Conservation (phyloP, 1,140 invertebrate genomes). For the Elymnias hypermnestra region DNA sequence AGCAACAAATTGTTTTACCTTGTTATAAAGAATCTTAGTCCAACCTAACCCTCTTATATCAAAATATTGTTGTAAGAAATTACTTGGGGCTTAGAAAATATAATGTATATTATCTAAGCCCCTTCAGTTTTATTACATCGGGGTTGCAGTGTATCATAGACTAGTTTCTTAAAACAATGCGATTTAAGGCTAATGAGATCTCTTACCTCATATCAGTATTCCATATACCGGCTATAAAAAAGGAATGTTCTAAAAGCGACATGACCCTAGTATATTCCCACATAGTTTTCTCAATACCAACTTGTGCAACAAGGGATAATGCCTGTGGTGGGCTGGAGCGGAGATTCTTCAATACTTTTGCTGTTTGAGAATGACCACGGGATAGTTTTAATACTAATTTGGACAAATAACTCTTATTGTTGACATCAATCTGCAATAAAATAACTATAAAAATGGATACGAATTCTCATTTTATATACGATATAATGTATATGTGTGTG, state of each 20-base stretch:
- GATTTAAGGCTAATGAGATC: too few species aligned
- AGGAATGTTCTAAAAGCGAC: constrained; percentile 65
- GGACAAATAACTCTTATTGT: constrained; percentile 65
- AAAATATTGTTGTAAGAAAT: too few species aligned
- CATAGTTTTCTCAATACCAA: constrained; percentile 62
- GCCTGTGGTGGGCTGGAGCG: constrained; percentile 55
- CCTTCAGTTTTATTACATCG: too few species aligned
- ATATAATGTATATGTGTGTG: too few species aligned
- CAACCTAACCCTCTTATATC: too few species aligned
- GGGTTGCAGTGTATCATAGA: too few species aligned
- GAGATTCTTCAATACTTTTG: constrained; percentile 61
- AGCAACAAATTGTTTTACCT: too few species aligned
- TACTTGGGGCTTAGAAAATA: too few species aligned
- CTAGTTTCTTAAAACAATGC: too few species aligned
- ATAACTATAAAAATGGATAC: neutral
- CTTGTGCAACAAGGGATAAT: constrained; percentile 60
- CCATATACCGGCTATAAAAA: constrained; percentile 62
- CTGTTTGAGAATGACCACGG: constrained; percentile 59
- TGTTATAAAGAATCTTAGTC: too few species aligned
- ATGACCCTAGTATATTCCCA: constrained; percentile 70
- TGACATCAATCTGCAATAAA: constrained; percentile 61
- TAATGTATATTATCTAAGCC: too few species aligned
- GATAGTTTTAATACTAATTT: constrained; percentile 67
- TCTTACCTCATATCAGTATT: constrained; percentile 56
- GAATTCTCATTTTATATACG: too few species aligned